Conservation (phyloP, 2,113 vertebrate species). For the Gobiocypris rarus region DNA sequence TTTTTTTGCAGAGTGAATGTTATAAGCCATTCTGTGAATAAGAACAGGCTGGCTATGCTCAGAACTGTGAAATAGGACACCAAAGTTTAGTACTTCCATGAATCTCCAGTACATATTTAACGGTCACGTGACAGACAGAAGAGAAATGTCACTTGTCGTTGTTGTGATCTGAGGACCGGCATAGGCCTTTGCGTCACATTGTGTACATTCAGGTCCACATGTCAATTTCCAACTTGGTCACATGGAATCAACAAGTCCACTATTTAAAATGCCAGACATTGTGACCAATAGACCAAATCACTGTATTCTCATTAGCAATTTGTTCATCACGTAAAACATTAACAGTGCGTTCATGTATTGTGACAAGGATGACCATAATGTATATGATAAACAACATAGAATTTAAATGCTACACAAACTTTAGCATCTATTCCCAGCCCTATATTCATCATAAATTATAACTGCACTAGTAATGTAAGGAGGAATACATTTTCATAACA, state of each 20-base stretch:
- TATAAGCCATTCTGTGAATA: neutral
- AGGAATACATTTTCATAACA: neutral
- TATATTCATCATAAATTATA: neutral
- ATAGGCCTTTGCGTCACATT: conserved; percentile 13
- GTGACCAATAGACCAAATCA: neutral
- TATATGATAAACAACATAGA: neutral
- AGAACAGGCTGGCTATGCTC: neutral
- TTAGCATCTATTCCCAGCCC: neutral
- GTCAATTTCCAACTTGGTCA: neutral
- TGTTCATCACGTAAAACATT: neutral
- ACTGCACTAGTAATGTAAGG: neutral
- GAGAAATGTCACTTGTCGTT: neutral
- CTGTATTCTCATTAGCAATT: neutral
- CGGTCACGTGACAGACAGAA: neutral
- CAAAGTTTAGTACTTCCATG: neutral
- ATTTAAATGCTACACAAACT: neutral
- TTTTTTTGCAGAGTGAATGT: neutral
- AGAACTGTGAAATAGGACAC: neutral
- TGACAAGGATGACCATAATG: neutral
- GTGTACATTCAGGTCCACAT: conserved; percentile 43
- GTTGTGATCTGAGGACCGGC: conserved; percentile 13
- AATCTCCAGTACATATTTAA: neutral
- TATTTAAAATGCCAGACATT: conserved; percentile 4
- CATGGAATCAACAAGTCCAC: neutral
- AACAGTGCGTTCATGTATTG: neutral